Evolutionary conservation across 2,113 vertebrate genomes (phyloP).

Genomic region (Catharus bicknelli): DNA sequence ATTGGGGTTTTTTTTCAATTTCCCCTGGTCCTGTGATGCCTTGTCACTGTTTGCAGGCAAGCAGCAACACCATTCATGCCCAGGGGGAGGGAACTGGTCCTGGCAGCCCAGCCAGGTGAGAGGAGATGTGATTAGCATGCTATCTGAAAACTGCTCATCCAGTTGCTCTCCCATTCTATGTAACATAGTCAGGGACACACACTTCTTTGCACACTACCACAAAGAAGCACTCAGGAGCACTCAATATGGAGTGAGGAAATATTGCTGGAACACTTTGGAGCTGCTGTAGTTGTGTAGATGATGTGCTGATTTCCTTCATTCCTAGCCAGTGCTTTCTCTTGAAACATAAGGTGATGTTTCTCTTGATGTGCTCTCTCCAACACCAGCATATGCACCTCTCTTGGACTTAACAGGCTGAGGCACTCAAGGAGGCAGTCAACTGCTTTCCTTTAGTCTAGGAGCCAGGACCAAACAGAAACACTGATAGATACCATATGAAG

Average conservation of each 20-base stretch:
- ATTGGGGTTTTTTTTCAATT: background rate
- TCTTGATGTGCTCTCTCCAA: background rate
- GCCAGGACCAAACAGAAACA: background rate
- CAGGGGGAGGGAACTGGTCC: background rate
- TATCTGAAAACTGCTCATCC: background rate
- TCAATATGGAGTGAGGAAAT: background rate
- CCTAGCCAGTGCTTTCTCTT: background rate
- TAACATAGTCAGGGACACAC: background rate
- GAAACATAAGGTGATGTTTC: background rate
- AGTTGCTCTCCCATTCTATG: background rate
- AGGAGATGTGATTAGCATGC: background rate
- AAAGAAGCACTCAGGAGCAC: background rate
- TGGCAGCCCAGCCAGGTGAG: background rate
- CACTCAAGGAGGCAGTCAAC: background rate
- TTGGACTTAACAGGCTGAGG: background rate
- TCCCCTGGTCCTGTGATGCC: background rate
- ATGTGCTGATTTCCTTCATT: background rate
- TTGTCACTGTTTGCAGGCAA: background rate
- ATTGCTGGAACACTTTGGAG: background rate
- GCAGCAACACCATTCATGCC: background rate
- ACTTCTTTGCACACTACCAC: no score
- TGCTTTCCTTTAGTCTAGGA: background rate
- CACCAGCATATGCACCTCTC: background rate
- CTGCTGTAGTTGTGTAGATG: background rate
- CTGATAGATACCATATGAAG: background rate